Evolutionary conservation across 2,797 vertebrate genomes (phyloP).

Genomic region (Tamandua tetradactyla): DNA sequence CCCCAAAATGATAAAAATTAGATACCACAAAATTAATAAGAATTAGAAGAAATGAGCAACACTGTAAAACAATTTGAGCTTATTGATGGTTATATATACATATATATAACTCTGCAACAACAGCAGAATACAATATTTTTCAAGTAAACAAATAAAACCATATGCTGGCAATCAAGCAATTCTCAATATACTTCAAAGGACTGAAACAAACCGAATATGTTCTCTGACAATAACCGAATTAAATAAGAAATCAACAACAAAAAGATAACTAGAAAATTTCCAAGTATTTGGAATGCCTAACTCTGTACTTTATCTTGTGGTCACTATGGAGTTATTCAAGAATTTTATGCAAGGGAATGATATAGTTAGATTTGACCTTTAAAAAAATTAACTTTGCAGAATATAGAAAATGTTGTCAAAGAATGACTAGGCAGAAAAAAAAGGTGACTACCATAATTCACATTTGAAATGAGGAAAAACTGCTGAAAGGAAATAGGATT

Average conservation of each 20-base stretch:
- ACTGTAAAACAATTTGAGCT: background rate
- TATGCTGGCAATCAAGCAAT: background rate
- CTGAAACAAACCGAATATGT: background rate
- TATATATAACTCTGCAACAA: background rate
- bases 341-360: background rate
- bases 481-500: background rate
- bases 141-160: background rate
- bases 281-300: background rate
- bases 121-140: background rate
- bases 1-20: background rate
- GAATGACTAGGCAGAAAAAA: background rate
- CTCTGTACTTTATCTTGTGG: background rate
- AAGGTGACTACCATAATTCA: background rate
- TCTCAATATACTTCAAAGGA: background rate
- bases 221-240: too few relatives aligned
- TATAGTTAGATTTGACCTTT: background rate
- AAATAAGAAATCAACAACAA: too few relatives aligned
- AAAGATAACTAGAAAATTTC: too few relatives aligned
- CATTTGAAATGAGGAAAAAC: background rate
- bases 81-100: background rate
- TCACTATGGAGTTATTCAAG: background rate
- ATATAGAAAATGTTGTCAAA: background rate
- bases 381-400: background rate
- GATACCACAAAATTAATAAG: background rate
- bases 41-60: background rate